A percentile compares a stretch with the other conserved stretches of the same genome.
Evolutionary conservation across 2,888 invertebrate genomes (phyloP).

Genomic region (Priocnemis perturbator): DNA sequence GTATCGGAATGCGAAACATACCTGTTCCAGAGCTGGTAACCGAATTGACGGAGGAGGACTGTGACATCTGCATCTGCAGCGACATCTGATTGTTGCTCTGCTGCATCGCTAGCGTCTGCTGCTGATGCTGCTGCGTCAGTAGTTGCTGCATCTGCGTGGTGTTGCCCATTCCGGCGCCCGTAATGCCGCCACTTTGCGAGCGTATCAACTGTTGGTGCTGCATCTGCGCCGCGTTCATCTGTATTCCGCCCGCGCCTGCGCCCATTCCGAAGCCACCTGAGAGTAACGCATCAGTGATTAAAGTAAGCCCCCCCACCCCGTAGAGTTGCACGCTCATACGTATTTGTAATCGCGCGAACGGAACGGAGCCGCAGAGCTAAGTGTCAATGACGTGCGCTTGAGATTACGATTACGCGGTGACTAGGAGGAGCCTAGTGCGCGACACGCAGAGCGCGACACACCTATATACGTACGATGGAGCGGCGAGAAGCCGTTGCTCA

Average conservation of each 20-base stretch:
- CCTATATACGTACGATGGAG: too few species aligned
- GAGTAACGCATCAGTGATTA: background rate
- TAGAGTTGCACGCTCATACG: too few species aligned
- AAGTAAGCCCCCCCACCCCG: background rate
- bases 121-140: conserved; percentile 77
- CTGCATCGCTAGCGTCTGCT: conserved; percentile 76
- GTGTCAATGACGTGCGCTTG: too few species aligned
- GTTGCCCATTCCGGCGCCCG: conserved; percentile 68
- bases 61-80: conserved; percentile 76
- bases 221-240: conserved; percentile 76
- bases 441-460: too few species aligned
- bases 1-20: conserved; percentile 49
- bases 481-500: conserved; percentile 38
- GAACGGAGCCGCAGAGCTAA: too few species aligned
- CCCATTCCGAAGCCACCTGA: conserved; percentile 73
- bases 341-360: too few species aligned
- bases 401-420: too few species aligned
- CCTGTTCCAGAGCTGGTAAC: conserved; percentile 72
- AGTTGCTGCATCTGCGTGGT: conserved; percentile 76
- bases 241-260: conserved; percentile 71
- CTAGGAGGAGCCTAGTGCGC: too few species aligned
- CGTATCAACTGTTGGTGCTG: conserved; percentile 76
- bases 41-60: conserved; percentile 72
- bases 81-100: conserved; percentile 77
- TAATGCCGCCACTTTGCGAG: conserved; percentile 73